phyloP scores from a whole-genome alignment of 2,797 vertebrate species.

The Rhabdomys pumilio region DNA sequence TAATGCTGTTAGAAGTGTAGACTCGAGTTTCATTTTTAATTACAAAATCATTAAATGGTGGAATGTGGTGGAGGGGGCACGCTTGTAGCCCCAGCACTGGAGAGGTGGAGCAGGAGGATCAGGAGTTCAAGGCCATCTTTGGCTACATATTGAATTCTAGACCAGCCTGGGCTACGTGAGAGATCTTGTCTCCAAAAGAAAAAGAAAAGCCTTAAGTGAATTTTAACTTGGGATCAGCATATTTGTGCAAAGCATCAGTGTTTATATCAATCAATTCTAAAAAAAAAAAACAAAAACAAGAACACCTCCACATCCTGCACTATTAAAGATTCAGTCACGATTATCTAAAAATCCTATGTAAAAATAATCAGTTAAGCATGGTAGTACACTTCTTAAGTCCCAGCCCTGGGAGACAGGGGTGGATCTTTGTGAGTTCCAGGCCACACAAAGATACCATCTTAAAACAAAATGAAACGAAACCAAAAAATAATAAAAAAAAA shows the following conservation, averaged over 20 bases:
- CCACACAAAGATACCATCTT: background rate
- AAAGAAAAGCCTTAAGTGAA: background rate
- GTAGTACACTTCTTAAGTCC: background rate
- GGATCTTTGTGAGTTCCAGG: background rate
- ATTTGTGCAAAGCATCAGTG: background rate
- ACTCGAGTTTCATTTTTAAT: background rate
- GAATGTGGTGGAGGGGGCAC: background rate
- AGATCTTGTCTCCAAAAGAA: background rate
- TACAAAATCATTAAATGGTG: background rate
- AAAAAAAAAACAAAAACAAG: background rate
- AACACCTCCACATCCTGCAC: background rate
- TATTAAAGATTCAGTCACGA: background rate
- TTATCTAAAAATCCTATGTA: background rate
- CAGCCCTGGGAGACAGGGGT: background rate
- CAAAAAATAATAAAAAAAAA: too few relatives aligned
- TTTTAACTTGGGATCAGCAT: background rate
- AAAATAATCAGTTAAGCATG: background rate
- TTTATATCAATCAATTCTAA: background rate
- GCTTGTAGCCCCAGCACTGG: background rate
- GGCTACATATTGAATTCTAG: background rate
- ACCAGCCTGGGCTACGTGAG: background rate
- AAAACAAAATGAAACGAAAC: background rate
- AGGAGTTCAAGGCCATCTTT: background rate
- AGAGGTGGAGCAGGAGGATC: background rate
- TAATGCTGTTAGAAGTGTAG: background rate